These are phyloP conservation scores for Holothuria leucospilota DNA, from an alignment of 53 echinoderm and acorn worm genomes.

Conservation along the genomic window DNA sequence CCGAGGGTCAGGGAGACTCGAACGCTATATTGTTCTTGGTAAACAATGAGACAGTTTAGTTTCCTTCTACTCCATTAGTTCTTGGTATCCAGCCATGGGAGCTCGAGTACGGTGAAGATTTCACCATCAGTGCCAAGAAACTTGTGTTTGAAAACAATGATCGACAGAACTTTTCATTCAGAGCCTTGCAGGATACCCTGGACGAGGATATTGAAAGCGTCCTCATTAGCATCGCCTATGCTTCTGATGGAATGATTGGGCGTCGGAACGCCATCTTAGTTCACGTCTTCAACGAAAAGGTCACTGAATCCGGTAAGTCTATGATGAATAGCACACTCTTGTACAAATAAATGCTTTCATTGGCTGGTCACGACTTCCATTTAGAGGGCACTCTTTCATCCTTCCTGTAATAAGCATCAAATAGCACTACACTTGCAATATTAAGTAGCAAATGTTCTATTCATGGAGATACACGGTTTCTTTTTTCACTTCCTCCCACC, in stretches of 20 bases:
- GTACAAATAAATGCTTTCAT: too few relatives aligned
- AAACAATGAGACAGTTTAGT: too few relatives aligned
- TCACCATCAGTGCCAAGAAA: constrained; percentile 17
- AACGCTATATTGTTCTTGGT: too few relatives aligned
- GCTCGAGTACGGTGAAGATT: constrained; percentile 29
- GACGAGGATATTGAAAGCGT: constrained; percentile 12
- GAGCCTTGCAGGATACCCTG: constrained; percentile 11
- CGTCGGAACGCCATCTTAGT: constrained; percentile 27
- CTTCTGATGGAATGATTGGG: constrained; percentile 15
- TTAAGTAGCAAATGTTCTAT: too few relatives aligned
- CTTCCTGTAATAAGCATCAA: too few relatives aligned
- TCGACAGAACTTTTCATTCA: constrained; percentile 17
- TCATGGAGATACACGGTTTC: too few relatives aligned
- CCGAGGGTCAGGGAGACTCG: too few relatives aligned
- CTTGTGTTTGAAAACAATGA: constrained; percentile 26
- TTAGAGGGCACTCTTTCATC: too few relatives aligned
- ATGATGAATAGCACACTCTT: too few relatives aligned
- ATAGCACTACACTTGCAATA: too few relatives aligned
- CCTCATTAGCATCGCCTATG: constrained; percentile 38
- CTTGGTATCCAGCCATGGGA: constrained; percentile 30
- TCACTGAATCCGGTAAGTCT: neutral
- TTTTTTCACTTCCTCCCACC: too few relatives aligned
- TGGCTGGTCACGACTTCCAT: too few relatives aligned
- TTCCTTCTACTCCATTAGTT: neutral
- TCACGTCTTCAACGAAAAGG: constrained; percentile 11